Base-by-base conservation (phyloP, 2,113 vertebrate genomes). In the Entelurus aequoreus region DNA sequence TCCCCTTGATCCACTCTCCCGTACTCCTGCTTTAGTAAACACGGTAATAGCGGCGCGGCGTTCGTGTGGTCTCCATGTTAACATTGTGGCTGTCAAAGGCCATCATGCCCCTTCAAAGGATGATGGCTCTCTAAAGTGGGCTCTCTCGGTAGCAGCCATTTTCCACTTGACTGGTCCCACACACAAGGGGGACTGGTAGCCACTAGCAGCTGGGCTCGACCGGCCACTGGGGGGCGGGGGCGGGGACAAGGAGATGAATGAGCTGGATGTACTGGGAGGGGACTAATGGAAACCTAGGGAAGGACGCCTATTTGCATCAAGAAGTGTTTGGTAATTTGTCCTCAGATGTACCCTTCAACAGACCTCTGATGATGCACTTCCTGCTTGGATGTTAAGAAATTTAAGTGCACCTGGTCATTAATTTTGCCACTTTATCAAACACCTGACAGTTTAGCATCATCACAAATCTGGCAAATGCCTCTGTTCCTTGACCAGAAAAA, bases 131-230 rank as follows among this genome's bases (percentile, higher is more conserved):
- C 85, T 90, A 87, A 90, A 90, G 84, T 90, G 87, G 81, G 80
- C 88, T 89, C 85, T 88, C 83, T 84, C 71, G 49, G 83, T 76
- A 80, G 85, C 80, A 82, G 76, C 87, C 85, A 90, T 89, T 90
- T 90, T 90, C 88, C 88, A 90, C 87, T 90, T 86, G 84, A 90
- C 88, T 90, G 87, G 86, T 72, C 84, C 78, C 83, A 84, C 83
- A 85, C 84, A 88, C 68, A 68, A 87, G 84, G 83, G 85, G 81
- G 70, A 84, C 75, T 69, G 78, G 84, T 83, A 80, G 77, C 67
- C 80, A 75, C 79, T 68, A 83, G 82, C 83, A 86, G 84, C 88
- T 87, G 85, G 69, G 78, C 76, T 49, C 60, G 74, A 68, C 83
- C 72, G 72, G 82, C 79, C 80, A 79, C 75, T 76, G 78, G 81